Conservation (phyloP, 2,113 vertebrate genomes). For the Colaptes auratus region DNA sequence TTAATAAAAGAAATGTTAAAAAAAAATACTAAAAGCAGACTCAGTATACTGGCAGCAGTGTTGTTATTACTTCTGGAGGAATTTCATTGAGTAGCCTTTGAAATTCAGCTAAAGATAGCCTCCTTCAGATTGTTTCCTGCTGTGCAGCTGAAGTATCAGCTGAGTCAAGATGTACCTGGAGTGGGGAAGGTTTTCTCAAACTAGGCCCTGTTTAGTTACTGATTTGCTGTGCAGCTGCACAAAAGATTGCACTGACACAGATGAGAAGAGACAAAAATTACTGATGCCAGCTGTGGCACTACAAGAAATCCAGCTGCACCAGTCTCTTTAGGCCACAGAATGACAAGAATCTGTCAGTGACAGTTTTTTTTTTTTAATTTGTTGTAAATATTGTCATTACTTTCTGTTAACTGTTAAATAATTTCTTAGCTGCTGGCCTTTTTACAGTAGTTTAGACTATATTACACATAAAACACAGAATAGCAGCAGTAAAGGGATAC, state of each 20-base stretch:
- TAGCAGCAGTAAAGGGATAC: background rate
- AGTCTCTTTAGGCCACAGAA: background rate
- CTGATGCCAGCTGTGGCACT: background rate
- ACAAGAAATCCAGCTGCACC: background rate
- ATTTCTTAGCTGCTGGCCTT: background rate
- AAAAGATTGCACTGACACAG: background rate
- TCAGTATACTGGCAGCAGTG: background rate
- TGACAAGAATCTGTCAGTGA: background rate
- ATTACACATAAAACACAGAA: background rate
- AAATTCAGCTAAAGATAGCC: background rate
- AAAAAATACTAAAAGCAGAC: background rate
- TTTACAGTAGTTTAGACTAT: background rate
- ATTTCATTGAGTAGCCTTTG: background rate
- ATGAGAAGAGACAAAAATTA: background rate
- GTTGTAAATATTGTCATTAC: background rate
- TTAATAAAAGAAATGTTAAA: background rate
- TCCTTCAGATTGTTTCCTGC: background rate
- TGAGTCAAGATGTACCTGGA: background rate
- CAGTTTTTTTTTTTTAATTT: background rate
- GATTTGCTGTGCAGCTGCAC: background rate
- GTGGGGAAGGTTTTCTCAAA: background rate
- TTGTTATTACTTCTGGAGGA: background rate
- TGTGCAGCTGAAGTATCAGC: background rate
- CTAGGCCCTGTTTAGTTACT: background rate
- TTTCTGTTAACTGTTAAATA: background rate